Evolutionary conservation across 2,797 vertebrate species (phyloP), one percentile per base, ranked within the genome.

Genomic region (Ctenopoma kingsleyae): DNA sequence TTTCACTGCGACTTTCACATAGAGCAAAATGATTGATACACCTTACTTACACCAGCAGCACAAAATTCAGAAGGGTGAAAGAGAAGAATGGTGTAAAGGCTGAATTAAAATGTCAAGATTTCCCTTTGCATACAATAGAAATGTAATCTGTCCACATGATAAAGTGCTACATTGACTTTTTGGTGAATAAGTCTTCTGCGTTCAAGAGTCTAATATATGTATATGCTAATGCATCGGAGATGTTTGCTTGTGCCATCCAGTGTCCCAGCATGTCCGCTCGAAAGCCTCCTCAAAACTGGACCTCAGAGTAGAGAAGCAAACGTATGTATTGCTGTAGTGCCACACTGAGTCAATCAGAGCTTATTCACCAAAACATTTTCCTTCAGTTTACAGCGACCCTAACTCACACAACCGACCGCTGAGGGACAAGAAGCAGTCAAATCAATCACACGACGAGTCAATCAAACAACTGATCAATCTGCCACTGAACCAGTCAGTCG

Each of bases 341-440:
- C 65, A 44, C 48, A 30, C 23, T 19, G 40, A 74, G 35, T 36
- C 56, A 53, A 54, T 69, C 74, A 51, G 62, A 69, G 66, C 77
- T 74, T 50, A 72, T 78, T 83, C 69, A 64, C 57, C 67, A 65
- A 81, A 76, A 72, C 38, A 32, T 64, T 20, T 19, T 75, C 43
- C 69, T 46, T 43, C 55, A 25, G 54, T 74, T 60, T 76, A 63
- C 58, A 23, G 61, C 52, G 56, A 65, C 35, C 20, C 62, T 56
- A 61, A 59, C 67, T 2, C 69, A 32, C 60, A 71, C 36, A 46
- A 12, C 68, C 66, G 58, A 47, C 77, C 27, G 60, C 84, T 65
- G 80, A 84, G 81, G 65, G 59, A 83, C 74, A 67, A 82, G 70
- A 81, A 86, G 78, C 76, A 65, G 74, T 75, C 61, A 17, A 64